Conservation (phyloP, 2,888 invertebrate genomes). For the Pollenia amentaria region DNA sequence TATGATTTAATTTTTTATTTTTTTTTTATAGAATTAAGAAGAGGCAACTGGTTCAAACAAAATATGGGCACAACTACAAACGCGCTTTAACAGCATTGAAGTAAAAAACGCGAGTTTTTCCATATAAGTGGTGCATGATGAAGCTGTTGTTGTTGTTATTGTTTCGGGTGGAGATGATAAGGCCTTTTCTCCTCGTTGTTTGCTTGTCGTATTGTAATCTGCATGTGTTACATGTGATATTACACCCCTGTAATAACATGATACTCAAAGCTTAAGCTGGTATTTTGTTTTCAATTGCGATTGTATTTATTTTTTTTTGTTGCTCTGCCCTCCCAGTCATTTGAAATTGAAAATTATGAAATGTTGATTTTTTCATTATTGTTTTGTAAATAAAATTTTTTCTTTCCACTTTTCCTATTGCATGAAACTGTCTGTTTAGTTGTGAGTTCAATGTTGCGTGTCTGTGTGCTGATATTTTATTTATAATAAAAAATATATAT, state of each 20-base stretch:
- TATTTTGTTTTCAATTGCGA: slow-evolving; percentile 39
- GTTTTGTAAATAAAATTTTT: slow-evolving; percentile 56
- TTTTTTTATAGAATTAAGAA: slow-evolving; percentile 52
- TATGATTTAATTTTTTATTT: slow-evolving; percentile 70
- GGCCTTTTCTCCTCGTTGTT: slow-evolving; percentile 30
- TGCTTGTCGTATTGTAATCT: slow-evolving; percentile 74
- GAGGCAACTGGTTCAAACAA: slow-evolving; percentile 46
- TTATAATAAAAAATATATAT: slow-evolving; percentile 54
- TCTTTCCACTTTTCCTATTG: slow-evolving; percentile 37
- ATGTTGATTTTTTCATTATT: slow-evolving; percentile 70
- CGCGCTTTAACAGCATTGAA: not conserved
- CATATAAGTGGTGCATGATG: slow-evolving; percentile 64
- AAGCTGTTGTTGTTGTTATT: slow-evolving; percentile 12
- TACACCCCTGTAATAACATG: slow-evolving; percentile 75
- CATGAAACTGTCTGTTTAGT: not conserved
- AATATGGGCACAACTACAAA: slow-evolving; percentile 1
- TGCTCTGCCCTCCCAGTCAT: slow-evolving; percentile 22
- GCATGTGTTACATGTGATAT: slow-evolving; percentile 77
- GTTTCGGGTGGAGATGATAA: slow-evolving; percentile 11
- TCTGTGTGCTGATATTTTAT: slow-evolving; percentile 69
- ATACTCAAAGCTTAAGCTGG: slow-evolving; percentile 69
- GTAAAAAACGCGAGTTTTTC: slow-evolving; percentile 65
- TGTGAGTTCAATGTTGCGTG: slow-evolving; percentile 67
- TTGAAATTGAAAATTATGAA: slow-evolving; percentile 67
- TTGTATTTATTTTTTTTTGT: slow-evolving; percentile 46